Evolutionary conservation across 2,888 invertebrate species (phyloP).

Genomic region (Amitus sp.): DNA sequence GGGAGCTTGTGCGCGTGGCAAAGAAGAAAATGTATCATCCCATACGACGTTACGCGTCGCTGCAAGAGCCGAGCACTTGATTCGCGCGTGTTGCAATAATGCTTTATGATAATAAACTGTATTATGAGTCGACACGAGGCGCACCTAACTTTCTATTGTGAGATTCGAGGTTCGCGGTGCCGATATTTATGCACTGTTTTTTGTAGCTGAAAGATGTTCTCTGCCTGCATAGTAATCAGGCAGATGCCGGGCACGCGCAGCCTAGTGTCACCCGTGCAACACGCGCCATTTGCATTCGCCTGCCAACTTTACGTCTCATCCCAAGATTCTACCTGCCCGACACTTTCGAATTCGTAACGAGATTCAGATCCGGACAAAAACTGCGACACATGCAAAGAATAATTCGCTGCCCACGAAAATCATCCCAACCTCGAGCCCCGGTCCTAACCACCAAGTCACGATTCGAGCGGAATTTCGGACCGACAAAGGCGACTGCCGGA

Average conservation of each 20-base stretch:
- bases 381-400: no score
- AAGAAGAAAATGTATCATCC: not conserved
- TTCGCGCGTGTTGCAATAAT: conserved; percentile 54
- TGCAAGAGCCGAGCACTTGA: conserved; percentile 35
- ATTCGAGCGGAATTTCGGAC: no score
- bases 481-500: conserved; percentile 40
- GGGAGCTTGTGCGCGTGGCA: not conserved
- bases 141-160: not conserved
- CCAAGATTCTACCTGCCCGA: no score
- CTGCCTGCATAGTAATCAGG: conserved; percentile 1
- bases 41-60: conserved; percentile 8
- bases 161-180: not conserved
- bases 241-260: conserved; percentile 31
- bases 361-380: no score
- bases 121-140: conserved; percentile 53
- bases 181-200: conserved; percentile 22
- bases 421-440: no score
- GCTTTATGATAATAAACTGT: conserved; percentile 61
- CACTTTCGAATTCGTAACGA: no score
- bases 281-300: conserved; percentile 22
- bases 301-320: no score
- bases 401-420: no score
- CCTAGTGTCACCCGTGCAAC: conserved; percentile 4
- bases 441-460: no score
- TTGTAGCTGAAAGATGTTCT: not conserved